A percentile compares a stretch with the other conserved stretches of the same genome.
Evolutionary conservation across 2,888 invertebrate genomes (phyloP).

Genomic region (Schizaphis graminum): DNA sequence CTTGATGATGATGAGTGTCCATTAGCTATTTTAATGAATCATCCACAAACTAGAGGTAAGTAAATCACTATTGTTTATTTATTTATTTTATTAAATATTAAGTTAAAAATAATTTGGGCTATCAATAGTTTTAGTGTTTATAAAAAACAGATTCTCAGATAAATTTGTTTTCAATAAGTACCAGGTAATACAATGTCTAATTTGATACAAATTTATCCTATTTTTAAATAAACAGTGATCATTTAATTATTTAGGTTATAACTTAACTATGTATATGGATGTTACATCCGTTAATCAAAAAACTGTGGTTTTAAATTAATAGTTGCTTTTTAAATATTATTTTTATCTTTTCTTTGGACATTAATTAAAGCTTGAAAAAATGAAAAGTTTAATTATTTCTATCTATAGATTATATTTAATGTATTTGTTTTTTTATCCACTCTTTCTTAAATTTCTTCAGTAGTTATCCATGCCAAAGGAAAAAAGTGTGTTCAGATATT

Average conservation of each 20-base stretch:
- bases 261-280: not conserved
- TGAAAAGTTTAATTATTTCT: not conserved
- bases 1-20: conserved; percentile 98
- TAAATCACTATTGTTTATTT: not conserved
- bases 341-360: not conserved
- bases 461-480: too few relatives aligned
- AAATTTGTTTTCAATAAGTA: not conserved
- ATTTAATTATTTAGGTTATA: not conserved
- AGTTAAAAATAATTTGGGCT: not conserved
- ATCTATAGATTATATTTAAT: not conserved
- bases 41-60: conserved; percentile 88
- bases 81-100: not conserved
- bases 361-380: not conserved
- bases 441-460: too few relatives aligned
- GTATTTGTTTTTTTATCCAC: too few relatives aligned
- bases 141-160: not conserved
- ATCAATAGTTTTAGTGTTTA: not conserved
- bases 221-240: not conserved
- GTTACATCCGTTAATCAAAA: not conserved
- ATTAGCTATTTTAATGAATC: conserved; percentile 91
- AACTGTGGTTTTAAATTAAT: not conserved
- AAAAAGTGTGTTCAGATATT: not conserved
- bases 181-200: not conserved
- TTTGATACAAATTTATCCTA: not conserved
- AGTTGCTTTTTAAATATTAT: not conserved